phyloP scores from a whole-genome alignment of 2,888 invertebrate genomes.

The Cheilosia pagana region DNA sequence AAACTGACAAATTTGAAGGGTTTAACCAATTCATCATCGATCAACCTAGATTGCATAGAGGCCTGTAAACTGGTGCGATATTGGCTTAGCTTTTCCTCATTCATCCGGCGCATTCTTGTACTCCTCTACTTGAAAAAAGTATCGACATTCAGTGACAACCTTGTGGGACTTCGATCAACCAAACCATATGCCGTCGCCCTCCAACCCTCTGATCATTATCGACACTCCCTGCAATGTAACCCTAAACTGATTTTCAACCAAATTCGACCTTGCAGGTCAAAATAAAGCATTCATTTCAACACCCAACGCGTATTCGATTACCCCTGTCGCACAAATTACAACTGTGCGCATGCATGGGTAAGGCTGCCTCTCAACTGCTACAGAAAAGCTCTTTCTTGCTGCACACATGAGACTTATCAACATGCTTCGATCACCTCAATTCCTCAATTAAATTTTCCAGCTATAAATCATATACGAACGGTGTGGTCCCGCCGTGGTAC shows the following conservation, averaged over 20 bases:
- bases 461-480: constrained; percentile 70
- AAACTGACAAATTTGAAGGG: no score
- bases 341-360: constrained; percentile 1
- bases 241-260: neutral
- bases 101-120: no score
- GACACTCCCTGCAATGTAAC: constrained; percentile 9
- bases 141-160: no score
- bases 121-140: neutral
- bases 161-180: no score
- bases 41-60: neutral
- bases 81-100: no score
- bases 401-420: constrained; percentile 51
- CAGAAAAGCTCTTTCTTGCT: constrained; percentile 29
- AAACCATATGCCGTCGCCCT: neutral
- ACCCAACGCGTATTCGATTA: constrained; percentile 42
- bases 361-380: constrained; percentile 12
- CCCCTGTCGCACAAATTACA: constrained; percentile 19
- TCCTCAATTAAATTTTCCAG: constrained; percentile 60
- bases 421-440: constrained; percentile 63
- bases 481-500: constrained; percentile 62
- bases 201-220: neutral
- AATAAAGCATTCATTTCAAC: constrained; percentile 23
- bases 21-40: neutral
- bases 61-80: no score
- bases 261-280: constrained; percentile 44